Base-by-base conservation (phyloP, 1,140 invertebrate species). In the Sycophila sp. region DNA sequence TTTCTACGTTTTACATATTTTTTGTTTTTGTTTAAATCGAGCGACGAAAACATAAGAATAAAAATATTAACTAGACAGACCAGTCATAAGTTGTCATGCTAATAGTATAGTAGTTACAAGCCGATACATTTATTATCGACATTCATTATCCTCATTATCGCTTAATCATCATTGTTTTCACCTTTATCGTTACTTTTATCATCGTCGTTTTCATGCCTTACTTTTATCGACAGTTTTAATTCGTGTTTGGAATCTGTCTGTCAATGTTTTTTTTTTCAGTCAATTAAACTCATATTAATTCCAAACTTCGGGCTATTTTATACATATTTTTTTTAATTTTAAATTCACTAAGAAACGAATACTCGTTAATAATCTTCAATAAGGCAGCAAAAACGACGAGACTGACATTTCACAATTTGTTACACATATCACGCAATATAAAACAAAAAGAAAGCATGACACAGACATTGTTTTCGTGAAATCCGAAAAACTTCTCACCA, bases 31-130 rank as follows among this genome's bases (percentile, higher is more conserved):
- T 60, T 75, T 75, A 73, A 79, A 74, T 72, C 72, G 78, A 78
- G 75, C 71, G 73, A 76, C 62, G 53, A 79, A 69, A 80, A 78
- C 77, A 71, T 77, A 80, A 80, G 71, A 77, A 74, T 76, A 75
- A 78, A 77, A 73, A 78, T 72, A 72, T 67, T 75, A 74, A 77
- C 74, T 77, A 79, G 71, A 72, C 63, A 75, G 78, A 78, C 78
- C 80, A 81, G 76, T 80, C 79, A 74, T 79, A 81, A 80, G 71
- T 78, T 77, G 78, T 79, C 76, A 78, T 80, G 76, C 78, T 79
- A 78, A 79, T 77, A 78, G 59, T 78, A 78, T 75, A 80, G 70
- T 79, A 80, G 77, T 78, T 80, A 77, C 76, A 78, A 70, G 75
- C 75, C 69, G 76, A 62, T 76, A 79, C 71, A 77, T 73, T 76